phyloP scores from a whole-genome alignment of 2,797 vertebrate species.

The Alauda arvensis region DNA sequence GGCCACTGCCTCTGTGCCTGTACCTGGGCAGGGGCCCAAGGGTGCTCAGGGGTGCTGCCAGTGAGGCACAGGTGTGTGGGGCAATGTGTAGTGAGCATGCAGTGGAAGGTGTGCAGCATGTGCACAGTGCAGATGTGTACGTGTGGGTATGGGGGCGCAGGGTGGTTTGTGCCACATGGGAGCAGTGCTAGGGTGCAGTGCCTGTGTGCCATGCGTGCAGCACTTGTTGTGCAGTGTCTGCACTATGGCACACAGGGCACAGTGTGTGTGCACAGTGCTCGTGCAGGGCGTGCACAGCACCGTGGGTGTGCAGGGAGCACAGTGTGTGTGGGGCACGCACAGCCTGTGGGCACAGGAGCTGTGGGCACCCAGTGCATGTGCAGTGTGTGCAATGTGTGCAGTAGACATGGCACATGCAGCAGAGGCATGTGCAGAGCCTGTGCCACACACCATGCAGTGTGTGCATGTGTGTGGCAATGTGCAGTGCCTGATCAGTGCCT shows the following conservation, averaged over 20 bases:
- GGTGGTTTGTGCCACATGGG: neutral
- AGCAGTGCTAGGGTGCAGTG: fast-evolving
- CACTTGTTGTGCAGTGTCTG: fast-evolving
- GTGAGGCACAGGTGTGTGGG: no score
- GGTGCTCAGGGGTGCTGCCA: neutral
- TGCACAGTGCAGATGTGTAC: fast-evolving
- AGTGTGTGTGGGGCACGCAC: fast-evolving
- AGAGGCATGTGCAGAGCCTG: fast-evolving
- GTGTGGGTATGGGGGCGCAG: fast-evolving
- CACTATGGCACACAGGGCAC: fast-evolving
- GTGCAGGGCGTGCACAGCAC: fast-evolving
- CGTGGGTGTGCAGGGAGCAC: neutral
- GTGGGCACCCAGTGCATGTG: fast-evolving
- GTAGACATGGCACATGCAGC: neutral
- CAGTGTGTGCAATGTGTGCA: neutral
- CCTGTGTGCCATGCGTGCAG: fast-evolving
- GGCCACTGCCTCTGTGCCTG: fast-evolving
- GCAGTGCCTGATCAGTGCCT: neutral
- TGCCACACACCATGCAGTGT: neutral
- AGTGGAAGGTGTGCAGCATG: fast-evolving
- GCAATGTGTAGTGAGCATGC: fast-evolving
- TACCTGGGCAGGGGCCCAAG: neutral
- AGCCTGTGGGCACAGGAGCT: neutral
- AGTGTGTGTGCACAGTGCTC: fast-evolving
- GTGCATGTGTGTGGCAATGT: neutral